phyloP scores from a whole-genome alignment of 2,797 vertebrate genomes.

The Percopsis omiscomaycus region DNA sequence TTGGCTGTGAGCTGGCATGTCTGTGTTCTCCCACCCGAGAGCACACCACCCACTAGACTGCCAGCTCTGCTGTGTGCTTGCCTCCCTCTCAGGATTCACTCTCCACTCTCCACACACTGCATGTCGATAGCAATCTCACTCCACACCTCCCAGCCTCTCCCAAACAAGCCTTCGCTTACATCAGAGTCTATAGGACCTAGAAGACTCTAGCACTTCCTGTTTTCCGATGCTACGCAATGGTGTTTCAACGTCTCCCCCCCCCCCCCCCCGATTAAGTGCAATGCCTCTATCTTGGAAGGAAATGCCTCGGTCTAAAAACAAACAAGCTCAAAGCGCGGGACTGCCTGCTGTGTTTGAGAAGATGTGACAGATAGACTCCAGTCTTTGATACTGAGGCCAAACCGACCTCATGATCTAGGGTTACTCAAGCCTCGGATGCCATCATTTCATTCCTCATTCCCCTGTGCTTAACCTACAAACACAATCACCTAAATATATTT shows the following conservation, averaged over 20 bases:
- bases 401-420: conserved; percentile 24
- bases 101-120: conserved; percentile 35
- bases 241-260: conserved; percentile 22
- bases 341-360: conserved; percentile 35
- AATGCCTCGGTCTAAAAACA: conserved; percentile 66
- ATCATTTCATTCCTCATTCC: conserved; percentile 2
- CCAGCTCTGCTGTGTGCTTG: conserved; percentile 64
- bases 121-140: conserved; percentile 48
- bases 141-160: conserved; percentile 40
- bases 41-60: conserved; percentile 61
- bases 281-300: conserved; percentile 56
- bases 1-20: conserved; percentile 57
- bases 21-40: conserved; percentile 38
- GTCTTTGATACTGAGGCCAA: conserved; percentile 57
- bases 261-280: conserved; percentile 35
- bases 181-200: conserved; percentile 8
- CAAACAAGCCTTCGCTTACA: conserved; percentile 27
- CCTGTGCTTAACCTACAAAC: conserved; percentile 22
- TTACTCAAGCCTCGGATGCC: conserved; percentile 17
- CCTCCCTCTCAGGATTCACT: conserved; percentile 54
- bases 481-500: not conserved
- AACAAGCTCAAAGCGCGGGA: conserved; percentile 53
- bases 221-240: conserved; percentile 16
- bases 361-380: conserved; percentile 34
- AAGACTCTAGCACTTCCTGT: conserved; percentile 26